phyloP scores from a whole-genome alignment of 2,797 vertebrate genomes.

The Eutrigla gurnardus region DNA sequence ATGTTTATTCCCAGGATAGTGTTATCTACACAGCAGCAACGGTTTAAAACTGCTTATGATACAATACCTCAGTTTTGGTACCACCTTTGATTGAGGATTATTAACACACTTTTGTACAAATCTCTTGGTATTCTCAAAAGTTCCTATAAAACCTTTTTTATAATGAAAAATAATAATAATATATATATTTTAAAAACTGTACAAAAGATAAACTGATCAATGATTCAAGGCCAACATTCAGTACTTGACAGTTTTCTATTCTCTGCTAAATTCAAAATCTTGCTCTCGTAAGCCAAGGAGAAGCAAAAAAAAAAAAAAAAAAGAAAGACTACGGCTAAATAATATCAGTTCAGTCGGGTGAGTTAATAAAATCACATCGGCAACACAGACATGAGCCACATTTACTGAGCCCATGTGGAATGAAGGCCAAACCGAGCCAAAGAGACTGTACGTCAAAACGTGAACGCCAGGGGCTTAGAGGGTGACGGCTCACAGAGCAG shows the following conservation, averaged over 20 bases:
- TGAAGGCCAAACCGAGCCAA: slow-evolving; percentile 1
- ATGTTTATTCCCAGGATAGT: background rate
- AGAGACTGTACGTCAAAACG: slow-evolving; percentile 25
- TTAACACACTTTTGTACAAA: background rate
- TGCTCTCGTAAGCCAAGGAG: background rate
- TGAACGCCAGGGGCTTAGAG: background rate
- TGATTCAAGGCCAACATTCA: background rate
- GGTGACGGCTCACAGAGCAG: background rate
- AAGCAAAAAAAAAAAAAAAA: background rate
- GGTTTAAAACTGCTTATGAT: background rate
- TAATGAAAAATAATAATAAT: too few species aligned
- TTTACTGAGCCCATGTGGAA: background rate
- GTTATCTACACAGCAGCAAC: background rate
- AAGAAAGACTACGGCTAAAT: background rate
- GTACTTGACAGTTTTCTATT: background rate
- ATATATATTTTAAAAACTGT: background rate
- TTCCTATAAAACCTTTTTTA: too few species aligned
- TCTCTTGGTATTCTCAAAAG: too few species aligned
- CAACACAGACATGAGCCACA: background rate
- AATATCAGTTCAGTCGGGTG: slow-evolving; percentile 3
- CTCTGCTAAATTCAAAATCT: background rate
- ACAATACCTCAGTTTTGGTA: background rate
- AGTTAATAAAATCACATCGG: background rate
- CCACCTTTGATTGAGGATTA: background rate
- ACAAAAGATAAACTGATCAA: background rate